Base-by-base conservation (phyloP, 2,797 vertebrate genomes). In the Aselliscus stoliczkanus region DNA sequence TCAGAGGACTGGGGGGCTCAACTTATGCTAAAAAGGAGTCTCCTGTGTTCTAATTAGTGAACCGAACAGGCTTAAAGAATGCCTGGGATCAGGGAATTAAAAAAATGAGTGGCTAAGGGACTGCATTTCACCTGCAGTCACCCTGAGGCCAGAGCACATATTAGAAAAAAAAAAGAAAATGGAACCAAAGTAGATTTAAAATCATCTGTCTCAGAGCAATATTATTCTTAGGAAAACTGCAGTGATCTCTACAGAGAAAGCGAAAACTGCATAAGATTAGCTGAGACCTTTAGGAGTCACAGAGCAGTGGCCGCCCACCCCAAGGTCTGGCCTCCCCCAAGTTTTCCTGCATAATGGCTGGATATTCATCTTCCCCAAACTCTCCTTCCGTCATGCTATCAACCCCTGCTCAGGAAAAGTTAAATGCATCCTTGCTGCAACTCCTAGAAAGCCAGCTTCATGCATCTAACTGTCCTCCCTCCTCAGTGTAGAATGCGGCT, bases 31-130 rank as follows among this genome's bases (percentile, higher is more conserved):
- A 89, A 80, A 91, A 88, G 69, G 76, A 91, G 27, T 96, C 97
- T 96, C 95, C 9, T 92, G 96, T 91, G 96, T 97, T 94, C 93
- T 93, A 96, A 97, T 97, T 97, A 97, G 96, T 13, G 65, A 75
- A 67, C 17, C 21, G 27, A 96, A 94, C 17, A n/a, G 58, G 67
- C 86, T 94, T 83, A 89, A 94, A 95, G 84, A 76, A 83, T 96
- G 93, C 27, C 77, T 75, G 92, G 80, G 92, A 95, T 97, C 83
- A 88, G 76, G 72, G 72, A 58, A 85, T 89, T 75, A 14, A 85
- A 88, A 88, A 77, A 50, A 54, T 37, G 56, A 83, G 25, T 90
- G 56, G 89, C 62, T 82, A 79, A 60, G 65, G 86, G 70, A 93
- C 58, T 70, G 25, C 58, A 64, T 92, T 97, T 96, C 62, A 93